Conservation (phyloP, 2,888 invertebrate species). For the Odontocolon sp. region DNA sequence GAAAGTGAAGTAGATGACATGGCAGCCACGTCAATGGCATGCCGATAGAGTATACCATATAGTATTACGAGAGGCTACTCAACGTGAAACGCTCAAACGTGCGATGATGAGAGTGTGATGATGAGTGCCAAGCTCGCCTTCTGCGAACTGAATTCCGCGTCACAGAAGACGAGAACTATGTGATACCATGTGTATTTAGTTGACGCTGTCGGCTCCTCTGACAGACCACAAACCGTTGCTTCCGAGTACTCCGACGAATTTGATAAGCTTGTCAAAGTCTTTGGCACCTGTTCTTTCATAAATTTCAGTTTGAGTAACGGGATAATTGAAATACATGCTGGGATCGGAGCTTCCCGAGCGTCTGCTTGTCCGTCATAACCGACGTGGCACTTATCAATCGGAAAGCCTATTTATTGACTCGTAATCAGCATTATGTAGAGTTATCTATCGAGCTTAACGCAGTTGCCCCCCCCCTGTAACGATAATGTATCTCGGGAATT, state of each 20-base stretch:
- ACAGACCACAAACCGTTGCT: neutral
- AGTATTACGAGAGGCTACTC: neutral
- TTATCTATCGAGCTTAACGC: constrained; percentile 74
- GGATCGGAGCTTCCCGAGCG: no score
- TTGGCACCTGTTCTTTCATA: neutral
- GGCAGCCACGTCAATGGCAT: no score
- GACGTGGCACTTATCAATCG: neutral
- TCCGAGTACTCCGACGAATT: constrained; percentile 6
- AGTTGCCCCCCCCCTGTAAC: constrained; percentile 73
- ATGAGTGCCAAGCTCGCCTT: neutral
- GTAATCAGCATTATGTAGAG: constrained; percentile 60
- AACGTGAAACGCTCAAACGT: neutral
- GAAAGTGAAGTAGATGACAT: no score
- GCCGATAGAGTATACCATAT: neutral
- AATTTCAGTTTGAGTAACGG: neutral
- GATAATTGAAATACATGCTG: constrained; percentile 1
- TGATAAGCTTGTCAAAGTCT: neutral
- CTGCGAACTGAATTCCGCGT: neutral
- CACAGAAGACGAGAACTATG: neutral
- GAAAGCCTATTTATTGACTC: constrained; percentile 35
- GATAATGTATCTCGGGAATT: constrained; percentile 72
- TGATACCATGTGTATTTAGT: neutral
- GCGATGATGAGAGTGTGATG: neutral
- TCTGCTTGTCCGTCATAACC: no score
- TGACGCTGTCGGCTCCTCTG: neutral